phyloP scores from a whole-genome alignment of 2,113 vertebrate genomes.

The Ameiurus melas region DNA sequence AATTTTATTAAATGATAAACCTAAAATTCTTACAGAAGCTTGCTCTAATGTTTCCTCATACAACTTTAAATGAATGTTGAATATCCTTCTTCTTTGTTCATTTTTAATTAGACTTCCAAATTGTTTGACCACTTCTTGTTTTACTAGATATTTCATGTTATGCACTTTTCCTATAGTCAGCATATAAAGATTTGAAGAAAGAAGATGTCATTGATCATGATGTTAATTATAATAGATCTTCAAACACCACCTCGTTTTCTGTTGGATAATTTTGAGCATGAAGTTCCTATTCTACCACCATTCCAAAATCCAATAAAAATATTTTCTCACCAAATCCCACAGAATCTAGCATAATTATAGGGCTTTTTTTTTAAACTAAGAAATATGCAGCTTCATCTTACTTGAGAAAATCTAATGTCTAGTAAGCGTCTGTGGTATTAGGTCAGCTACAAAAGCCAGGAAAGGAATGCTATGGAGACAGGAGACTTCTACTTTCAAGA shows the following conservation, averaged over 20 bases:
- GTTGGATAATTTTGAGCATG: background rate
- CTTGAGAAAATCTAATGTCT: too few species aligned
- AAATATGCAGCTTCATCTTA: background rate
- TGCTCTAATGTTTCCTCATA: background rate
- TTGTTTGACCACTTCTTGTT: too few species aligned
- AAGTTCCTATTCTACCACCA: background rate
- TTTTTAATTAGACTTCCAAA: background rate
- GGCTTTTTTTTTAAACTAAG: background rate
- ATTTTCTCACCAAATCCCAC: background rate
- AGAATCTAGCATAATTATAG: background rate
- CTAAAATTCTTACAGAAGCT: background rate
- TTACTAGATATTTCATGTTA: too few species aligned
- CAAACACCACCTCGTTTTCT: background rate
- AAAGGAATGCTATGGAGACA: background rate
- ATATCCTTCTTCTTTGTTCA: background rate
- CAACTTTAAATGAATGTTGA: background rate
- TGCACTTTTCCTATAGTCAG: too few species aligned
- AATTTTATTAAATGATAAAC: background rate
- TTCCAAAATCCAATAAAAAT: background rate
- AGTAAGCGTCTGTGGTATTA: background rate
- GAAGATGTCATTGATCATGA: background rate
- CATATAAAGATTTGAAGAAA: background rate
- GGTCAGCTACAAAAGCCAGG: background rate
- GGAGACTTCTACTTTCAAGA: background rate
- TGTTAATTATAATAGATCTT: background rate